Evolutionary conservation across 2,797 vertebrate species (phyloP).

Genomic region (Limosa lapponica): DNA sequence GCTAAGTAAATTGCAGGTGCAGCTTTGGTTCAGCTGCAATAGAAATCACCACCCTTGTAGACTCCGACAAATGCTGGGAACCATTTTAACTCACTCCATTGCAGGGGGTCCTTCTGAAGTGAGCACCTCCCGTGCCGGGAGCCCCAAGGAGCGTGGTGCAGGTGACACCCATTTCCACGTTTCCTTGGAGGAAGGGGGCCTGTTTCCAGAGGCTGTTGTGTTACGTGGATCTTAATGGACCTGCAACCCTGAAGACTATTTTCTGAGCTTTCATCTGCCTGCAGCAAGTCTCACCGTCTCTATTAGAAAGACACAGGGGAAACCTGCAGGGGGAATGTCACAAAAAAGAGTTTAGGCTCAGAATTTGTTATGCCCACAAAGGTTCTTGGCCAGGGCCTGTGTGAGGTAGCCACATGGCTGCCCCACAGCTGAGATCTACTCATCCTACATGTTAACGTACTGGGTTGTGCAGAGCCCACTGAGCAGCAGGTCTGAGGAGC

Average conservation of each 20-base stretch:
- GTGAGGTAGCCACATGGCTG: not conserved
- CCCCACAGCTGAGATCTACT: not conserved
- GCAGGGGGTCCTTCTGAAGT: not conserved
- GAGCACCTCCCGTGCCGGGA: not conserved
- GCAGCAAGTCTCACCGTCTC: not conserved
- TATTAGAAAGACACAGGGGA: not conserved
- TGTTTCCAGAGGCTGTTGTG: not conserved
- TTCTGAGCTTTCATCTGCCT: not conserved
- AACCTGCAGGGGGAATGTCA: not conserved
- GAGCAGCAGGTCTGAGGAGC: not conserved
- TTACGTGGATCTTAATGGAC: not conserved
- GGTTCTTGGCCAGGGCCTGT: not conserved
- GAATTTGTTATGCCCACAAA: not conserved
- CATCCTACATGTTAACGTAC: not conserved
- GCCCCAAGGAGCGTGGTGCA: not conserved
- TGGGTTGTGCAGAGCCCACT: not conserved
- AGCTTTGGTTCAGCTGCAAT: not conserved
- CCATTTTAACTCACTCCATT: not conserved
- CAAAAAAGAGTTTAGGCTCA: not conserved
- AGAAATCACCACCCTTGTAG: not conserved
- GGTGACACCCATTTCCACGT: not conserved
- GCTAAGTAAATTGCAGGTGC: not conserved
- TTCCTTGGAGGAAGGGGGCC: not conserved
- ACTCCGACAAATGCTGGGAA: not conserved
- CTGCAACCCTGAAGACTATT: not conserved